Evolutionary conservation across 1,140 invertebrate genomes (phyloP), one percentile per base, ranked within the genome.

Genomic region (Diuraphis noxia): DNA sequence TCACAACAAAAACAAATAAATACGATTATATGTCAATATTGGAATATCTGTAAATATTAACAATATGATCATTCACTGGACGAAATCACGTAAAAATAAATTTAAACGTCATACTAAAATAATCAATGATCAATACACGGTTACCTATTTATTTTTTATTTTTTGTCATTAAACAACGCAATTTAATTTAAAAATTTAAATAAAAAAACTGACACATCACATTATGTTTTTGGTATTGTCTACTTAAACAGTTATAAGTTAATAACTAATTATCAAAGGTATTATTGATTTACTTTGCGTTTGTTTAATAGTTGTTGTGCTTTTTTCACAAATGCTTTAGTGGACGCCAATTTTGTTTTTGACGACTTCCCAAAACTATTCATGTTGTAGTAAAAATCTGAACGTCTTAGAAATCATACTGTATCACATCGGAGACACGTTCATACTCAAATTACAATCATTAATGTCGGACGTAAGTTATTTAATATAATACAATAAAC

Each of bases 321-420:
- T 82, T 34, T 91, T 91, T 36, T 77, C 63, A 91, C 89, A 49
- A 91, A 91, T 21, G 34, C 77, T 91, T 82, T 91, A 19, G 89
- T 91, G 4, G 72, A 82, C 43, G 77, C 13, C 77, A 91, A 81
- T 91, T 91, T 91, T 19, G 89, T 52, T 91, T 82, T 91, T 43
- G 88, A 77, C 72, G 89, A 49, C 36, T 82, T 91, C 36, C 77
- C 89, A 46, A 90, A 79, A 90, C 88, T 81, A 49, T 81, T 90
- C 88, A 90, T 56, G 49, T 56, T 38, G 85, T 36, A 49, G 41
- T 49, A 36, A 86, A 86, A 34, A 36, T 86, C 4, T 36, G n/a
- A 49, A 36, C 7, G 17, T 49, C 6, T 86, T 46, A 49, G 23
- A 49, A 86, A 86, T 23, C 84, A 86, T 86, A 41, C 81, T 41